These are phyloP conservation scores for Ptychoptera albimana DNA, from an alignment of 2,888 invertebrate species.

Conservation along the genomic window DNA sequence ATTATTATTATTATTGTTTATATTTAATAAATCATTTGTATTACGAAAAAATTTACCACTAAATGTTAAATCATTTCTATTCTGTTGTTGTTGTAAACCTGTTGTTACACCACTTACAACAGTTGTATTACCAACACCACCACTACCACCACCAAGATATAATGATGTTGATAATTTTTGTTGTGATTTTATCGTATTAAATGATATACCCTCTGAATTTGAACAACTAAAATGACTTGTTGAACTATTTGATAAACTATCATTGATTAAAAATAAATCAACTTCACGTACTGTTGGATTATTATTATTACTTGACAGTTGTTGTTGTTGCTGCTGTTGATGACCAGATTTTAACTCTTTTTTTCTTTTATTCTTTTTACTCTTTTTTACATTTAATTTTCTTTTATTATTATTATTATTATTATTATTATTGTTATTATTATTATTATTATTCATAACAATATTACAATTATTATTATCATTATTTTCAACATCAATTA, in stretches of 20 bases:
- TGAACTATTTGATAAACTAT: conserved; percentile 6
- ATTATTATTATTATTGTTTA: conserved; percentile 4
- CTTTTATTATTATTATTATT: too few species aligned
- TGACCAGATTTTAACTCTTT: background rate
- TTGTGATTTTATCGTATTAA: background rate
- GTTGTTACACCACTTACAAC: conserved; percentile 3
- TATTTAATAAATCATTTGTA: conserved; percentile 3
- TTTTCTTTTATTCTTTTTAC: background rate
- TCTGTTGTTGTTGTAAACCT: background rate
- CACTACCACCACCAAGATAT: conserved; percentile 4
- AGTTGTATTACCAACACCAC: conserved; percentile 6
- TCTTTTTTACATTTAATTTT: background rate
- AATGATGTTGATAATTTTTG: background rate
- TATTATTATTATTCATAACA: conserved; percentile 4
- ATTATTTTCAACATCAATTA: background rate
- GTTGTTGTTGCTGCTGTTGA: background rate
- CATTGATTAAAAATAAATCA: conserved; percentile 2
- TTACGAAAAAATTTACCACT: conserved; percentile 22
- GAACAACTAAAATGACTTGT: conserved; percentile 2
- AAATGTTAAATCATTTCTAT: conserved; percentile 21
- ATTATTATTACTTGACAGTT: background rate
- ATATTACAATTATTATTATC: background rate
- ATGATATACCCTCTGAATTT: too few species aligned
- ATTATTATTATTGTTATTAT: conserved; percentile 3
- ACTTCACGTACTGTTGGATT: background rate